Evolutionary conservation across 2,797 vertebrate species (phyloP).

Genomic region (Pangasius larnaudii): DNA sequence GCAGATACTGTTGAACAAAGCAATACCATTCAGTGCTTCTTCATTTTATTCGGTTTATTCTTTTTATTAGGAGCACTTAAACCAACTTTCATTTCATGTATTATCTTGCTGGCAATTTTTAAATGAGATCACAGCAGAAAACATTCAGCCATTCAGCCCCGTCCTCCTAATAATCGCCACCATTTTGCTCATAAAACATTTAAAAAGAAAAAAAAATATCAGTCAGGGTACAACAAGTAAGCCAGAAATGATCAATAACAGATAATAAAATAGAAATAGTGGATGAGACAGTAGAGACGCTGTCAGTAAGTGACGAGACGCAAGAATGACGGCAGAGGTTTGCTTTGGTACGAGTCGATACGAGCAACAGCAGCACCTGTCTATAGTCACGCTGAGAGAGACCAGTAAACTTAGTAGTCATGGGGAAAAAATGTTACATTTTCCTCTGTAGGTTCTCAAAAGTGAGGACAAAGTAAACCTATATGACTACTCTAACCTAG

Average conservation of each 20-base stretch:
- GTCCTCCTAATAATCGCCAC: background rate
- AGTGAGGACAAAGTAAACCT: background rate
- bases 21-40: background rate
- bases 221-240: conserved; percentile 12
- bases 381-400: background rate
- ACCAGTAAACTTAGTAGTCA: background rate
- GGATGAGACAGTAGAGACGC: background rate
- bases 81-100: conserved; percentile 32
- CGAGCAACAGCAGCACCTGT: conserved; percentile 24
- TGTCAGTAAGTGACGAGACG: background rate
- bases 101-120: background rate
- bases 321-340: background rate
- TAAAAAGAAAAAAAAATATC: background rate
- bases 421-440: background rate
- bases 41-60: conserved; percentile 56
- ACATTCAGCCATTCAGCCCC: background rate
- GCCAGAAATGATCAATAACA: background rate
- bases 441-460: conserved; percentile 1
- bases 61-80: conserved; percentile 66
- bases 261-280: background rate
- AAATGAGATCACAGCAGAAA: background rate
- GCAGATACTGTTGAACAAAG: background rate
- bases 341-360: conserved; percentile 28
- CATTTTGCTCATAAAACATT: background rate
- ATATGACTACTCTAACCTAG: background rate